Evolutionary conservation across 2,113 vertebrate species (phyloP).

Genomic region (pig (Sus scrofa)): T2T-Sscrofa CM000826.6:86973501-86974000

Average conservation of each 20-base stretch:
- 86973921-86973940: conserved; percentile 69
- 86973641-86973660: conserved; percentile 83
- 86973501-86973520: conserved; percentile 76
- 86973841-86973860: conserved; percentile 80
- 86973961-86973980: not conserved
- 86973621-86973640: conserved; percentile 41
- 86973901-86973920: conserved; percentile 41
- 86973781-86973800: conserved; percentile 85
- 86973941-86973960: not conserved
- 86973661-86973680: conserved; percentile 86
- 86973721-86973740: conserved; percentile 85
- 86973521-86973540: conserved; percentile 73
- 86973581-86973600: conserved; percentile 73
- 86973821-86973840: conserved; percentile 82
- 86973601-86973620: conserved; percentile 78
- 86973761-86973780: conserved; percentile 84
- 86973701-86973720: conserved; percentile 84
- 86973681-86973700: conserved; percentile 84
- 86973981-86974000: not conserved
- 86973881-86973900: conserved; percentile 62
- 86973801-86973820: conserved; percentile 82
- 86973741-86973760: conserved; percentile 82
- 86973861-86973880: conserved; percentile 67
- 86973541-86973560: conserved; percentile 65
- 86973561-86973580: conserved; percentile 68